Evolutionary conservation across 2,888 invertebrate genomes (phyloP).

Genomic region (Idaea biselata): DNA sequence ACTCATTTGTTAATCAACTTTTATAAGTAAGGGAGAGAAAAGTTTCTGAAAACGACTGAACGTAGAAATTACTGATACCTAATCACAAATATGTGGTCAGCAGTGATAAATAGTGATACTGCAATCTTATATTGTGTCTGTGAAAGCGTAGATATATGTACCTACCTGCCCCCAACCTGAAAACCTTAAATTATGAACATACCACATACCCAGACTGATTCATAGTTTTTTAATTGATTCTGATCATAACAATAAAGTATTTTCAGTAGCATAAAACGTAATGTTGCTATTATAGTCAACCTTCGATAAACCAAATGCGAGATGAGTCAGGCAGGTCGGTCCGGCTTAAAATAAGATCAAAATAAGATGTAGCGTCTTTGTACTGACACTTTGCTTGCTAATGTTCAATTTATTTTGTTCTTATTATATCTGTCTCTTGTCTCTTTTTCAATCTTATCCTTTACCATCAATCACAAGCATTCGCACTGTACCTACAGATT

Average conservation of each 20-base stretch:
- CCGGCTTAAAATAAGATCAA: slow-evolving; percentile 66
- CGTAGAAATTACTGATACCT: too few relatives aligned
- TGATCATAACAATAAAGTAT: neutral
- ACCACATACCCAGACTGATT: slow-evolving; percentile 1
- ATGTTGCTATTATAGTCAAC: slow-evolving; percentile 34
- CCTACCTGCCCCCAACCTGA: neutral
- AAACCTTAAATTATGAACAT: neutral
- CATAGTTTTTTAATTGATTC: neutral
- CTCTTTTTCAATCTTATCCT: neutral
- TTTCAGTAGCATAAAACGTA: neutral
- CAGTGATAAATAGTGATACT: too few relatives aligned
- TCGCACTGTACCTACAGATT: neutral
- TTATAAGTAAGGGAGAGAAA: too few relatives aligned
- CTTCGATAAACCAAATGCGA: slow-evolving; percentile 70
- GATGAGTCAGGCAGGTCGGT: slow-evolving; percentile 65
- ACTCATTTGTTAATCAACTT: too few relatives aligned
- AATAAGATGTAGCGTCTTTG: slow-evolving; percentile 59
- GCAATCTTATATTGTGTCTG: too few relatives aligned
- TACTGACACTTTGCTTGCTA: slow-evolving; percentile 59
- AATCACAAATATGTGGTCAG: too few relatives aligned
- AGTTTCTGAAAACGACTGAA: too few relatives aligned
- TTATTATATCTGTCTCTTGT: neutral
- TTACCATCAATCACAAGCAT: neutral
- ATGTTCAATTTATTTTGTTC: slow-evolving; percentile 46
- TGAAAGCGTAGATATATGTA: neutral